Base-by-base conservation (phyloP, 1,140 invertebrate genomes). In the Zaprionus ornatus region DNA sequence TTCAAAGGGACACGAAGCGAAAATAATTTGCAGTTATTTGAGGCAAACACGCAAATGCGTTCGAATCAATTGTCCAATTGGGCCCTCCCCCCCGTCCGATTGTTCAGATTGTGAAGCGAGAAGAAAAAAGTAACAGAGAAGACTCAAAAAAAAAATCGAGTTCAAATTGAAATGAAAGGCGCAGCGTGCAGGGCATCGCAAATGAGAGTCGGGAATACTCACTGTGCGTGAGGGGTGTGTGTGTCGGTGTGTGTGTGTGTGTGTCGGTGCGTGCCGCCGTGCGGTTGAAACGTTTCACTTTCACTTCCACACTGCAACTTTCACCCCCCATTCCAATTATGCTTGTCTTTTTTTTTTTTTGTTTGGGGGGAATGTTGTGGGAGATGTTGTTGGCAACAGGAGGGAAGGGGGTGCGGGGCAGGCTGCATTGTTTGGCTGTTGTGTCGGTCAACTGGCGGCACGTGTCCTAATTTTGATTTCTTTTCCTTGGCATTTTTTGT, bases 1-100 rank as follows among this genome's bases (percentile, higher is more conserved):
- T n/a, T 68, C 71, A 77, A 70, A 73, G 21, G 62, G 29, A 65
- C 45, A 56, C 27, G 12, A 55, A 68, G 66, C 69, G 66, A 69
- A 88, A 79, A 88, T 88, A 88, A 88, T 88, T 88, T 81, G 62
- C 81, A 85, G 82, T 90, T 90, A 90, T 90, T 85, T 72, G 85
- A 50, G 70, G 73, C 81, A 91, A 91, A 78, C 91, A 92, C 87
- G 86, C 90, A 90, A 91, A 91, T 92, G 86, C 87, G 86, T 88
- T 90, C 81, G 70, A 91, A 92, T 91, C 91, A 92, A 91, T 92
- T 92, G 86, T 88, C 74, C 85, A 69, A 88, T 87, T 83, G 80
- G 65, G 56, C 60, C 74, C 60, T n/a, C n/a, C n/a, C 9, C 29
- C 29, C 29, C 9, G 77, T 59, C 80, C 77, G 80, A 87, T 88